Evolutionary conservation across 1,140 invertebrate species (phyloP).

Genomic region (Drosophila willistoni): DNA sequence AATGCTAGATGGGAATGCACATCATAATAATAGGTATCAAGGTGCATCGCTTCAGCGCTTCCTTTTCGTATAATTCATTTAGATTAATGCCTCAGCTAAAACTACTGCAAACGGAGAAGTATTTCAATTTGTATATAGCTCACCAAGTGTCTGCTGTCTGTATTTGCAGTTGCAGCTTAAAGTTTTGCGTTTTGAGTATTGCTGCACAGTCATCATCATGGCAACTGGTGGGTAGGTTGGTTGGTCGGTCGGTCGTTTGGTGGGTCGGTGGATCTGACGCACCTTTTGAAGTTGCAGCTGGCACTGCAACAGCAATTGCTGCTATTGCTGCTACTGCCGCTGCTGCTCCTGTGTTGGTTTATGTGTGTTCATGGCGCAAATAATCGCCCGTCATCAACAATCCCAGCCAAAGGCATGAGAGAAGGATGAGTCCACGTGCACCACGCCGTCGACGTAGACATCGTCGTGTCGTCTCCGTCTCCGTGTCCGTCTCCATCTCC

Average conservation of each 20-base stretch:
- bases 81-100: conserved; percentile 24
- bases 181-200: conserved; percentile 23
- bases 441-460: conserved; percentile 11
- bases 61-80: conserved; percentile 24
- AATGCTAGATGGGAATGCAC: not conserved
- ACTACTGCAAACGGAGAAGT: conserved; percentile 14
- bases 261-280: not conserved
- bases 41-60: conserved; percentile 2
- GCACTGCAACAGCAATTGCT: not conserved
- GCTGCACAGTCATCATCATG: conserved; percentile 29
- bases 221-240: not conserved
- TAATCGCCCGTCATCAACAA: conserved; percentile 33
- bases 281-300: conserved; percentile 17
- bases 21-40: conserved; percentile 20
- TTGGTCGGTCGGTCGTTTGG: no score
- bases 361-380: conserved; percentile 30
- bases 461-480: not conserved
- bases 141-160: conserved; percentile 21
- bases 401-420: conserved; percentile 16
- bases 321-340: not conserved
- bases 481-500: conserved; percentile 15
- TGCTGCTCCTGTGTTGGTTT: conserved; percentile 17
- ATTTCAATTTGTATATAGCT: conserved; percentile 25
- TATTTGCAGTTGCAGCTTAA: conserved; percentile 21
- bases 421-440: conserved; percentile 3